These are phyloP conservation scores for Babyrousa celebensis DNA, from an alignment of 2,797 vertebrate species.

Conservation along the genomic window DNA sequence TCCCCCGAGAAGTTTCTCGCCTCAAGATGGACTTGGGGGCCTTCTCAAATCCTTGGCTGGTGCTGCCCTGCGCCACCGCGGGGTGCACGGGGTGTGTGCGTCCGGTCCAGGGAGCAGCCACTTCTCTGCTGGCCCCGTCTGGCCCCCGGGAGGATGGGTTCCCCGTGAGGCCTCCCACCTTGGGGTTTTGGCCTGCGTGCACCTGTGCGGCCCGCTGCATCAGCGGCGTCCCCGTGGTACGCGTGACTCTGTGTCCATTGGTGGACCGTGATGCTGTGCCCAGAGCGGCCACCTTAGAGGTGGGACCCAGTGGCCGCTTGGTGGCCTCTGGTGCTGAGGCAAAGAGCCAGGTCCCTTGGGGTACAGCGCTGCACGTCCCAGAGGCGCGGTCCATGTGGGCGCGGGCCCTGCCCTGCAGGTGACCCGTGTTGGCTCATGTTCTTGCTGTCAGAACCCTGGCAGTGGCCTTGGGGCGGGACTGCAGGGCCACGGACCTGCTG, in stretches of 20 bases:
- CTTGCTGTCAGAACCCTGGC: no score
- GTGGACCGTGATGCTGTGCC: not conserved
- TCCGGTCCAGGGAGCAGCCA: rapidly evolving
- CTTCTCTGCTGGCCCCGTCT: not conserved
- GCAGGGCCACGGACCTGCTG: not conserved
- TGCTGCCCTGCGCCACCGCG: rapidly evolving
- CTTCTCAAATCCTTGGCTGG: rapidly evolving
- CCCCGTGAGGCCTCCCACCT: not conserved
- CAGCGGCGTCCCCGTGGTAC: rapidly evolving
- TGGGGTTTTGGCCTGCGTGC: rapidly evolving
- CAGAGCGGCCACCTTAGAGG: rapidly evolving
- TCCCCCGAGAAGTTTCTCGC: not conserved
- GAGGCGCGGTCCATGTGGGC: rapidly evolving
- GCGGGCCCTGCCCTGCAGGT: not conserved
- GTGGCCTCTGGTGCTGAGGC: not conserved
- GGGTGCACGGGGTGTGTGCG: no score
- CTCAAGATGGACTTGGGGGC: no score
- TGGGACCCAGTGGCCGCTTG: not conserved
- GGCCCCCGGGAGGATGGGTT: not conserved
- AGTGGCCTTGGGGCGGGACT: not conserved
- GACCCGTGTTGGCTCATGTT: not conserved
- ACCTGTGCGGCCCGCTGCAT: rapidly evolving
- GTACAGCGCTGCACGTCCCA: rapidly evolving
- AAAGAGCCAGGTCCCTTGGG: not conserved
- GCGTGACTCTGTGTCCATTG: rapidly evolving